Evolutionary conservation across 1,140 invertebrate genomes (phyloP).

Genomic region (Trichomalopsis sarcophagae): DNA sequence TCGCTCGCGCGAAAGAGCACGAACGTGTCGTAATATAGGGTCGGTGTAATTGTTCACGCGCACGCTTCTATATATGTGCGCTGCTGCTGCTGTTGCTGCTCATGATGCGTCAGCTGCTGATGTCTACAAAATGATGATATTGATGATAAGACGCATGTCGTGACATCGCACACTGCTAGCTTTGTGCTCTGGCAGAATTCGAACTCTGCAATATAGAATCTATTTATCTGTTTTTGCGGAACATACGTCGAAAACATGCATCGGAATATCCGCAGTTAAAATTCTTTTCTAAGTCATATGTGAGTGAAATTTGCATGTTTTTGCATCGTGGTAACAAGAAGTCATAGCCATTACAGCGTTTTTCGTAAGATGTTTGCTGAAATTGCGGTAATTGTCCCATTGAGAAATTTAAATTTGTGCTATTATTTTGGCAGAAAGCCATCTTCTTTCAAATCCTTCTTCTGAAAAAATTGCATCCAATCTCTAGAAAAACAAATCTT

Average conservation of each 20-base stretch:
- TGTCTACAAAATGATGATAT: neutral
- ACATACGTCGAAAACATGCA: neutral
- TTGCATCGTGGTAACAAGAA: neutral
- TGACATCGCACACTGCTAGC: neutral
- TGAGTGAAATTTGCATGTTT: neutral
- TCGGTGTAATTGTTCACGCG: slow-evolving; percentile 6
- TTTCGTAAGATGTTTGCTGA: neutral
- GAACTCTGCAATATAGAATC: too few species aligned
- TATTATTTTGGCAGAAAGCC: neutral
- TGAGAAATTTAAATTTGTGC: neutral
- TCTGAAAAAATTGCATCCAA: too few species aligned
- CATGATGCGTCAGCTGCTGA: neutral
- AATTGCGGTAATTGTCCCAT: neutral
- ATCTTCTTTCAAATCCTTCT: neutral
- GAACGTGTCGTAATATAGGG: slow-evolving; percentile 5
- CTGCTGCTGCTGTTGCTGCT: neutral
- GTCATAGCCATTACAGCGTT: neutral
- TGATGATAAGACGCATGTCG: neutral
- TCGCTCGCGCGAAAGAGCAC: neutral
- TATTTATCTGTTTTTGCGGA: neutral
- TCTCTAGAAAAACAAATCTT: too few species aligned
- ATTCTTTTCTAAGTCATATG: too few species aligned
- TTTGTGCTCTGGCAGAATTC: neutral
- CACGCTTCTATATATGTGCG: neutral
- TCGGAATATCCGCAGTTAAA: neutral